Conservation (phyloP, 2,113 vertebrate genomes). For the Hemicordylus capensis region DNA sequence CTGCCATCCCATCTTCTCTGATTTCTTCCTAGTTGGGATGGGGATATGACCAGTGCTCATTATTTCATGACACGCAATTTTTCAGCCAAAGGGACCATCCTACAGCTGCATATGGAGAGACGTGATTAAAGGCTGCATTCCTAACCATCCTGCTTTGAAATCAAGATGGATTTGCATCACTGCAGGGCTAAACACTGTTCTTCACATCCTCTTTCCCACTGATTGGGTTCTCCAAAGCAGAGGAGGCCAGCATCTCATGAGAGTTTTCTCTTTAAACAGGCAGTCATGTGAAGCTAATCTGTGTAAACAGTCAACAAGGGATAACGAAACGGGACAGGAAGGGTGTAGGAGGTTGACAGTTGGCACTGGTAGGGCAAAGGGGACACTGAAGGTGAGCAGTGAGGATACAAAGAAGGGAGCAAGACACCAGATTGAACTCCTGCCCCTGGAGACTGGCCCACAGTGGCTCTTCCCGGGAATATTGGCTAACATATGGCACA, state of each 20-base stretch:
- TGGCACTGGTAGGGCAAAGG: not conserved
- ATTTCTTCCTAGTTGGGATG: not conserved
- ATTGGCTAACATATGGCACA: too few relatives aligned
- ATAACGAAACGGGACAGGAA: not conserved
- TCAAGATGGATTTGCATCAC: not conserved
- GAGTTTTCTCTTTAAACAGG: conserved; percentile 22
- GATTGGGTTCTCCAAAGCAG: not conserved
- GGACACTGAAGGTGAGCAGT: not conserved
- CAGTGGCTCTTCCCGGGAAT: not conserved
- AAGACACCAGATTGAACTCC: not conserved
- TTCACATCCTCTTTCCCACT: not conserved
- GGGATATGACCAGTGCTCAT: not conserved
- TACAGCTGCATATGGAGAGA: not conserved
- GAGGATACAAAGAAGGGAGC: not conserved
- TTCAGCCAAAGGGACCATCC: not conserved
- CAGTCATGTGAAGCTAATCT: conserved; percentile 5
- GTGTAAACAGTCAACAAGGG: not conserved
- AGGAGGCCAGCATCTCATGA: not conserved
- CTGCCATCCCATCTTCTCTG: not conserved
- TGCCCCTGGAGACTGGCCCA: not conserved
- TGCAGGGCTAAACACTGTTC: conserved; percentile 3
- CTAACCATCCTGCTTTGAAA: conserved; percentile 1
- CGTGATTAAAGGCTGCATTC: conserved; percentile 14
- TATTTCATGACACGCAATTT: not conserved
- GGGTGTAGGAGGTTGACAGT: not conserved